Evolutionary conservation across 2,888 invertebrate genomes (phyloP).

Genomic region (Aleiodes leptofemur): DNA sequence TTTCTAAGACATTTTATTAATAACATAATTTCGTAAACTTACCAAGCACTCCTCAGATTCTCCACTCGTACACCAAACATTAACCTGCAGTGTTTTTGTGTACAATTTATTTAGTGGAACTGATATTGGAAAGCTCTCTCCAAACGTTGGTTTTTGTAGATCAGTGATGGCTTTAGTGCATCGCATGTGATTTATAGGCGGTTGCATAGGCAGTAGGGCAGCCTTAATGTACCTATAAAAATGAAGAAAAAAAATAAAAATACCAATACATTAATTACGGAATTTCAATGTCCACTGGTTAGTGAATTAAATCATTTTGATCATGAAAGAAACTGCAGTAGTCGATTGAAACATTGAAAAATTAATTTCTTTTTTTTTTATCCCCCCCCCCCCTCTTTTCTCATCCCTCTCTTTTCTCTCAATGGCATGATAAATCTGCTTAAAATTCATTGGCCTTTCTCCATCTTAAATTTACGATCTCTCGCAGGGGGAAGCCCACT

Average conservation of each 20-base stretch:
- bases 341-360: background rate
- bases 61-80: constrained; percentile 86
- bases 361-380: background rate
- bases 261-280: constrained; percentile 19
- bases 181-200: constrained; percentile 77
- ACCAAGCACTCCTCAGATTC: constrained; percentile 90
- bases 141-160: constrained; percentile 85
- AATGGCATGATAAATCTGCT: constrained; percentile 25
- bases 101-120: constrained; percentile 86
- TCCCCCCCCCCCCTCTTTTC: background rate
- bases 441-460: constrained; percentile 36
- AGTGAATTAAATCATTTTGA: constrained; percentile 9
- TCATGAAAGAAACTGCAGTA: background rate
- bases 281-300: background rate
- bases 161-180: constrained; percentile 84
- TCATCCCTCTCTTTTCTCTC: background rate
- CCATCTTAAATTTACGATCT: constrained; percentile 55
- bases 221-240: constrained; percentile 84
- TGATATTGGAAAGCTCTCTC: constrained; percentile 86
- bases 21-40: constrained; percentile 69
- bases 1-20: constrained; percentile 11
- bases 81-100: constrained; percentile 93
- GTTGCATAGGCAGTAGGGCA: constrained; percentile 82
- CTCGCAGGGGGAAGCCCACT: background rate
- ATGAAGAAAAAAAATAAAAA: constrained; percentile 10